These are phyloP conservation scores for Campoplex nolae DNA, from an alignment of 2,888 invertebrate genomes.

Conservation along the genomic window DNA sequence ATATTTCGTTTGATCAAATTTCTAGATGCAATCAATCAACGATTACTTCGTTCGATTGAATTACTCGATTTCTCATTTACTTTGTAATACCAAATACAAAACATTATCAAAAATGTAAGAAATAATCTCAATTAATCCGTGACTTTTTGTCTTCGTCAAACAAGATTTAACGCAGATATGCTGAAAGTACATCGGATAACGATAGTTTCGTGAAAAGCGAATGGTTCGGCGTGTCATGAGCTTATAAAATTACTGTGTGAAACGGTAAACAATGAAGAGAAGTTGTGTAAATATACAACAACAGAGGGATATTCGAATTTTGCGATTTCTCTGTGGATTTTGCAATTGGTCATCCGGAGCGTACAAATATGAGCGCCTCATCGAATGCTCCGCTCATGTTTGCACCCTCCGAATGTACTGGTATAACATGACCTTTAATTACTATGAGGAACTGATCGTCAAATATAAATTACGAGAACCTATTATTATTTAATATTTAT, in stretches of 20 bases:
- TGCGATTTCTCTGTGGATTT: neutral
- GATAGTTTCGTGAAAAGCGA: neutral
- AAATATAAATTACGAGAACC: neutral
- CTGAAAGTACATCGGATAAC: neutral
- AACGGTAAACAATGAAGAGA: conserved; percentile 10
- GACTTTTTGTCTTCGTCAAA: neutral
- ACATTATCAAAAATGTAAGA: neutral
- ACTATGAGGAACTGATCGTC: conserved; percentile 1
- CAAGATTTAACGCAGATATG: neutral
- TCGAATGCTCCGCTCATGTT: conserved; percentile 11
- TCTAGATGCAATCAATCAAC: neutral
- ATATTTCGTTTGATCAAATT: neutral
- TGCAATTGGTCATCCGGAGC: conserved; percentile 20
- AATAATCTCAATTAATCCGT: neutral
- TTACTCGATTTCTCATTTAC: neutral
- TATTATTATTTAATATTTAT: conserved; percentile 24
- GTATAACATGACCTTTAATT: conserved; percentile 44
- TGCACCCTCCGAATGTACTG: conserved; percentile 20
- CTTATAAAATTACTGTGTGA: conserved; percentile 3
- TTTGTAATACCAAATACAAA: neutral
- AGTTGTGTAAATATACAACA: neutral
- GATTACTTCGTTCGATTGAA: neutral
- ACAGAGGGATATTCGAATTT: neutral
- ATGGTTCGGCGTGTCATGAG: neutral
- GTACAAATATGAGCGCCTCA: conserved; percentile 10